Percentiles rank a stretch among this genome's conserved stretches.
These are phyloP conservation scores for Ypsolopha sequella DNA, from an alignment of 2,888 invertebrate species.

Conservation along the genomic window DNA sequence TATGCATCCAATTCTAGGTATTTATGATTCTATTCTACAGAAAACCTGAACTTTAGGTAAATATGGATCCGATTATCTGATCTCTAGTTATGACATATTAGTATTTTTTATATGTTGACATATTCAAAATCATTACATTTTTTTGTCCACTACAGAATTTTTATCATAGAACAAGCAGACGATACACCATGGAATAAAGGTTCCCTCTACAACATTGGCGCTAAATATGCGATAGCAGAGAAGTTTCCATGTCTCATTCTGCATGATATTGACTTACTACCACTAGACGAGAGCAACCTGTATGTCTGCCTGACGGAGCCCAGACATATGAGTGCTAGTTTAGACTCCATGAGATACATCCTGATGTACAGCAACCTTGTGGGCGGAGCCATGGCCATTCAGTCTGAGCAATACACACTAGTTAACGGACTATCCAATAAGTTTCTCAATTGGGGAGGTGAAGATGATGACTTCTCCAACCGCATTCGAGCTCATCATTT, in stretches of 20 bases:
- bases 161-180: slow-evolving; percentile 86
- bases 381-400: slow-evolving; percentile 53
- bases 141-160: slow-evolving; percentile 68
- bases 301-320: slow-evolving; percentile 85
- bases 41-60: no score
- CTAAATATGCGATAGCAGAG: slow-evolving; percentile 77
- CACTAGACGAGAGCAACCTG: slow-evolving; percentile 82
- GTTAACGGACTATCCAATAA: slow-evolving; percentile 53
- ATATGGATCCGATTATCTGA: no score
- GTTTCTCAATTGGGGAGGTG: slow-evolving; percentile 58
- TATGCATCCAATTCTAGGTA: no score
- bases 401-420: slow-evolving; percentile 31
- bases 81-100: no score
- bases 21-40: no score
- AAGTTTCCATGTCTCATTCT: slow-evolving; percentile 87
- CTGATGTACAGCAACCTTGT: slow-evolving; percentile 30
- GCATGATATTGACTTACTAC: slow-evolving; percentile 92
- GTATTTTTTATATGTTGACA: no score
- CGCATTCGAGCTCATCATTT: slow-evolving; percentile 30
- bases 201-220: slow-evolving; percentile 88
- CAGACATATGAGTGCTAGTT: slow-evolving; percentile 88
- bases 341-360: slow-evolving; percentile 77
- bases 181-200: slow-evolving; percentile 88
- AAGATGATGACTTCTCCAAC: slow-evolving; percentile 51
- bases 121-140: neutral